A percentile compares a stretch with the other conserved stretches of the same genome.
phyloP scores from a whole-genome alignment of 2,888 invertebrate species.

The Altica lythri region DNA sequence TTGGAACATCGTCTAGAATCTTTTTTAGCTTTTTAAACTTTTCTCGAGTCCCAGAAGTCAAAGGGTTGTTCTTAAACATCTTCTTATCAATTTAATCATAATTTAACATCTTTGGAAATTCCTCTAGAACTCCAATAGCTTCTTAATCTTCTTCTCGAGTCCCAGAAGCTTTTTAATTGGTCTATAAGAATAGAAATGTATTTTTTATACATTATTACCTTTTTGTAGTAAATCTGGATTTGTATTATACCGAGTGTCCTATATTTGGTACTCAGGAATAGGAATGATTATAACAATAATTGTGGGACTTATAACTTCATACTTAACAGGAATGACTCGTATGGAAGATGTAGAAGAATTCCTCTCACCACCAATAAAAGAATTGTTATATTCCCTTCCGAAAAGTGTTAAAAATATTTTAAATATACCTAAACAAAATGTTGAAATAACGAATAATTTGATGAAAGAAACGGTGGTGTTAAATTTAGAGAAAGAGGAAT shows the following conservation, averaged over 20 bases:
- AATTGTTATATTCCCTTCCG: conserved; percentile 61
- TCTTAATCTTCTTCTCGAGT: neutral
- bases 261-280: conserved; percentile 88
- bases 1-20: too few species aligned
- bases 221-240: conserved; percentile 45
- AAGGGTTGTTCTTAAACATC: too few species aligned
- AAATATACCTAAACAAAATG: conserved; percentile 46
- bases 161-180: neutral
- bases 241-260: conserved; percentile 74
- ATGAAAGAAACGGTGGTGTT: conserved; percentile 29
- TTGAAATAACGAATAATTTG: conserved; percentile 31
- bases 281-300: conserved; percentile 76
- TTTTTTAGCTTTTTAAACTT: too few species aligned
- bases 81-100: conserved; percentile 1
- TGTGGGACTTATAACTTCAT: conserved; percentile 75
- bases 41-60: too few species aligned
- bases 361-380: conserved; percentile 69
- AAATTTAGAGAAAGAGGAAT: conserved; percentile 35
- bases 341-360: conserved; percentile 68
- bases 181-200: neutral
- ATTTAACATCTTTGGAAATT: neutral
- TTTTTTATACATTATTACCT: neutral
- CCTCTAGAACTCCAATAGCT: neutral
- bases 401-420: conserved; percentile 56
- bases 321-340: conserved; percentile 66